Percentiles rank a stretch among this genome's conserved stretches.
Evolutionary conservation across 2,797 vertebrate genomes (phyloP).

Genomic region (Parotocinclus haroldoi): DNA sequence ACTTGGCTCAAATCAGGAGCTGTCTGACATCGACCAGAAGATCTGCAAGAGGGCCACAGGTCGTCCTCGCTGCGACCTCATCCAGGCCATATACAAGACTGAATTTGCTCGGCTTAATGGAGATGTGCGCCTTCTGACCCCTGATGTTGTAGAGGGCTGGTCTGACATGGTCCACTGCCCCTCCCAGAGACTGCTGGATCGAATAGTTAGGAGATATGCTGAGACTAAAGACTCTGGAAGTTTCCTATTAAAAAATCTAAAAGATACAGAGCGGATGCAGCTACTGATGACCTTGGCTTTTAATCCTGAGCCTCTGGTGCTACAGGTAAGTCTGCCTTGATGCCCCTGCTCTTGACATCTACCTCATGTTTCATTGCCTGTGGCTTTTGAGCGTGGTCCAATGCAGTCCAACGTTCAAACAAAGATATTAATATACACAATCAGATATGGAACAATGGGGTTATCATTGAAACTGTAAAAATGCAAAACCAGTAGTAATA

Average conservation of each 20-base stretch:
- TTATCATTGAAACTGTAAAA: no score
- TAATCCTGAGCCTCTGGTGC: constrained; percentile 89
- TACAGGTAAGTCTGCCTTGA: constrained; percentile 74
- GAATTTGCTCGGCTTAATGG: constrained; percentile 95
- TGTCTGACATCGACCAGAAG: constrained; percentile 93
- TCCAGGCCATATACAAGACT: constrained; percentile 94
- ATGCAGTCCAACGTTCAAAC: no score
- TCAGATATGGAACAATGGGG: no score
- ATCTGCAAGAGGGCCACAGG: constrained; percentile 96
- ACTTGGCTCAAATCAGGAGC: constrained; percentile 92
- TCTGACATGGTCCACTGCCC: constrained; percentile 98
- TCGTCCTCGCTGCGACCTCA: constrained; percentile 89
- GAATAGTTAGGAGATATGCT: constrained; percentile 92
- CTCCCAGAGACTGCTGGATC: constrained; percentile 94
- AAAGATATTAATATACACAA: no score
- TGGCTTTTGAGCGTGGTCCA: no score
- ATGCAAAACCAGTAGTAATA: no score
- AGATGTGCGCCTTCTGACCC: constrained; percentile 94
- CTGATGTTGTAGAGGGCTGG: constrained; percentile 96
- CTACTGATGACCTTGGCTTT: constrained; percentile 92
- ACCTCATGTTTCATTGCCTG: no score
- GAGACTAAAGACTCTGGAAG: constrained; percentile 98
- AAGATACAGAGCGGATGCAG: constrained; percentile 98
- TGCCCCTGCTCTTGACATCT: no score
- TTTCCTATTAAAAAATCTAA: constrained; percentile 95